Conservation (phyloP, 2,113 vertebrate species). For the Macroglossus sobrinus region DNA sequence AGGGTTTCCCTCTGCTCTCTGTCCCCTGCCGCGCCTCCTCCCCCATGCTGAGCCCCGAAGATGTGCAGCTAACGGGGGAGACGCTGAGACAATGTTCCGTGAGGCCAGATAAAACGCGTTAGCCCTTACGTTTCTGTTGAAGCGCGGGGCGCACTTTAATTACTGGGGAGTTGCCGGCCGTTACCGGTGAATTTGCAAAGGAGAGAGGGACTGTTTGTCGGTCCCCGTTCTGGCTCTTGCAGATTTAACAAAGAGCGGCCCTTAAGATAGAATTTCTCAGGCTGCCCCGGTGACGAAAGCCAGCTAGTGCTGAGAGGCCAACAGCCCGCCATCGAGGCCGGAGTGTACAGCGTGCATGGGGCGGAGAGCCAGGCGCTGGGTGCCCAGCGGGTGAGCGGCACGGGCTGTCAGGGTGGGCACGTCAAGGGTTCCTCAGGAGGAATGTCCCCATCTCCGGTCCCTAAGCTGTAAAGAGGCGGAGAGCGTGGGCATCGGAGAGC, state of each 20-base stretch:
- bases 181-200: constrained; percentile 83
- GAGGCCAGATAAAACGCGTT: not conserved
- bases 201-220: constrained; percentile 82
- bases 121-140: constrained; percentile 68
- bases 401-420: fast-evolving
- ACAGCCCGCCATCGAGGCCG: constrained; percentile 53
- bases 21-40: not conserved
- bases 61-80: constrained; percentile 67
- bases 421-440: not conserved
- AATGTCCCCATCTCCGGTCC: fast-evolving
- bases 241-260: constrained; percentile 88
- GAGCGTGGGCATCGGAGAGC: not conserved
- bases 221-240: constrained; percentile 87
- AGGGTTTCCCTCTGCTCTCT: not conserved
- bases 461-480: not conserved
- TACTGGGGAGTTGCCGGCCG: constrained; percentile 76
- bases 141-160: constrained; percentile 82
- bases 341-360: not conserved
- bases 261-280: constrained; percentile 86
- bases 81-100: constrained; percentile 29
- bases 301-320: constrained; percentile 85
- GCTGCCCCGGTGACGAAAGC: constrained; percentile 85
- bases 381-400: not conserved
- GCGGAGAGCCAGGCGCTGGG: not conserved
- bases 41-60: not conserved